These are phyloP conservation scores for Heptranchias perlo DNA, from an alignment of 2,113 vertebrate genomes.

Conservation along the genomic window DNA sequence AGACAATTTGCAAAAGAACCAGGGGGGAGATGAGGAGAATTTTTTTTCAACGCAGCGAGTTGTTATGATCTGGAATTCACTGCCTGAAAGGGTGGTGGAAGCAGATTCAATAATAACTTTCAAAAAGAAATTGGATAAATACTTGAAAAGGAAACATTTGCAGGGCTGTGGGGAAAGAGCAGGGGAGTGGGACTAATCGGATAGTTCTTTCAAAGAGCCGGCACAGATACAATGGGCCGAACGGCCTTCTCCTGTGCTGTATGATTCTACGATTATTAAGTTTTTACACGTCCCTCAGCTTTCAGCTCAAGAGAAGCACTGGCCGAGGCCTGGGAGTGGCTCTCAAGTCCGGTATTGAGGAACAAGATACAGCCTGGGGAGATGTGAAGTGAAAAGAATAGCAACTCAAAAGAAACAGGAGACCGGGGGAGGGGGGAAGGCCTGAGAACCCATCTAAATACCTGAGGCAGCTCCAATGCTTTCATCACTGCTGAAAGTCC, in stretches of 20 bases:
- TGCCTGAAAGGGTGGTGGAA: too few species aligned
- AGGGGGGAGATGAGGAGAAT: too few species aligned
- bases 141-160: neutral
- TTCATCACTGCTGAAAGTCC: constrained; percentile 80
- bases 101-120: neutral
- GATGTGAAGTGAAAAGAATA: neutral
- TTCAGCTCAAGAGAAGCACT: too few species aligned
- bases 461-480: constrained; percentile 77
- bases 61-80: too few species aligned
- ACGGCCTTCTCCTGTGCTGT: neutral
- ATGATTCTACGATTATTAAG: neutral
- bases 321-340: neutral
- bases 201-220: neutral
- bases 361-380: neutral
- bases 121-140: neutral
- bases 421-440: neutral
- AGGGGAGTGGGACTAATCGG: neutral
- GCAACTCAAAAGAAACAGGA: neutral
- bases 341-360: neutral
- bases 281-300: neutral
- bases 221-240: neutral
- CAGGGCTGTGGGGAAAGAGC: neutral
- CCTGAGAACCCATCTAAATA: constrained; percentile 40
- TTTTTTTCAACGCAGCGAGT: too few species aligned
- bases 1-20: too few species aligned